A percentile compares a stretch with the other conserved stretches of the same genome.
These are phyloP conservation scores for Glomeris marginata DNA, from an alignment of 2,888 invertebrate genomes.

Conservation along the genomic window DNA sequence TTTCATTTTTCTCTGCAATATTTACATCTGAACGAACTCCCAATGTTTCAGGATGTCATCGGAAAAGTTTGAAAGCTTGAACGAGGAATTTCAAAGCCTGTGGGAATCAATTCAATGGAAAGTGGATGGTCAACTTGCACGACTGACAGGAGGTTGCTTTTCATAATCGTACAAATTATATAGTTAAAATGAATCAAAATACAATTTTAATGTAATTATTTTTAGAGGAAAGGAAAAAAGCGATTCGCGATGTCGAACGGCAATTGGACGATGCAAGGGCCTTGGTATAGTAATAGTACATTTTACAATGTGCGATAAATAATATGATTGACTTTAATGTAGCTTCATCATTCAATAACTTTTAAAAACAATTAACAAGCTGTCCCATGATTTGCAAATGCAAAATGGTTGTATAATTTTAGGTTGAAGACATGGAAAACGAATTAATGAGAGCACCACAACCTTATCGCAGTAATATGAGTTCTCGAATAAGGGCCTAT, in stretches of 20 bases:
- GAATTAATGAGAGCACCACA: slow-evolving; percentile 7
- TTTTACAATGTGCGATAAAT: neutral
- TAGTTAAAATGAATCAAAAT: neutral
- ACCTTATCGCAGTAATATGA: neutral
- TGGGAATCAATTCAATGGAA: neutral
- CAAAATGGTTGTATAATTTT: no score
- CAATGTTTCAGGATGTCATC: slow-evolving; percentile 5
- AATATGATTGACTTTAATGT: neutral
- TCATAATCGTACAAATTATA: neutral
- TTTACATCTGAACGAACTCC: no score
- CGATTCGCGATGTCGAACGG: slow-evolving; percentile 2
- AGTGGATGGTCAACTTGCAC: slow-evolving; percentile 1
- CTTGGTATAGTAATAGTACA: neutral
- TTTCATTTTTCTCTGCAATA: no score
- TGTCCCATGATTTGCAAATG: no score
- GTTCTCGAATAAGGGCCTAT: neutral
- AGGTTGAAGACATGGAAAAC: slow-evolving; percentile 9
- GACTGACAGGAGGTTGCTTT: slow-evolving; percentile 1
- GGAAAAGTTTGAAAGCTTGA: slow-evolving; percentile 6
- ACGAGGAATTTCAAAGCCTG: slow-evolving; percentile 1
- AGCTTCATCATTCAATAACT: no score
- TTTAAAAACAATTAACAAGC: no score
- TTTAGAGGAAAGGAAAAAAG: slow-evolving; percentile 8
- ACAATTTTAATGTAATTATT: neutral
- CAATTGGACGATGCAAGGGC: slow-evolving; percentile 1